Evolutionary conservation across 2,113 vertebrate genomes (phyloP).

Genomic region (Parus major): DNA sequence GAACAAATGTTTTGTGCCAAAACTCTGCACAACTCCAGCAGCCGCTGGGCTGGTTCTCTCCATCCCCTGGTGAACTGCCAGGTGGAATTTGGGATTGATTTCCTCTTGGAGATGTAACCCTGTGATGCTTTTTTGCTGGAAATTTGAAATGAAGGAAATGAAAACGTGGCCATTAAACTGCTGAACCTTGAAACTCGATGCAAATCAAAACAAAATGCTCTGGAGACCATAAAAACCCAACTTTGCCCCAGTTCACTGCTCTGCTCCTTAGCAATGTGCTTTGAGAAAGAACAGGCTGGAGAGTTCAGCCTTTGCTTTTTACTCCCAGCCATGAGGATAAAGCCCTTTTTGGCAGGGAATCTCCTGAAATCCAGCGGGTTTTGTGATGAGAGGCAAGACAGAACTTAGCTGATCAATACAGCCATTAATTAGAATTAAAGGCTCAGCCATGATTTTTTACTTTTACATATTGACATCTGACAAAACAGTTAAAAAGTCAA

Average conservation of each 20-base stretch:
- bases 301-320: background rate
- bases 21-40: background rate
- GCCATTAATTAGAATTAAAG: constrained; percentile 40
- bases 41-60: background rate
- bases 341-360: background rate
- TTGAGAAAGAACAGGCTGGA: background rate
- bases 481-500: constrained; percentile 20
- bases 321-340: background rate
- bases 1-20: background rate
- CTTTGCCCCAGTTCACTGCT: background rate
- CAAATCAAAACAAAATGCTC: constrained; percentile 15
- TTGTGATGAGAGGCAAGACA: background rate
- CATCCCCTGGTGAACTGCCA: background rate
- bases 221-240: background rate
- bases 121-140: background rate
- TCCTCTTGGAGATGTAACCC: background rate
- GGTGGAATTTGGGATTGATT: constrained; percentile 27
- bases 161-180: background rate
- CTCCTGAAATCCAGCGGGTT: background rate
- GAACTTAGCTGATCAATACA: background rate
- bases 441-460: background rate
- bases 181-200: constrained; percentile 19
- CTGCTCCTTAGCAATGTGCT: background rate
- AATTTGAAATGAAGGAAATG: background rate
- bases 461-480: constrained; percentile 5